Percentiles rank a stretch among this genome's conserved stretches.
phyloP scores from a whole-genome alignment of 1,140 invertebrate species.

The Maniola jurtina region DNA sequence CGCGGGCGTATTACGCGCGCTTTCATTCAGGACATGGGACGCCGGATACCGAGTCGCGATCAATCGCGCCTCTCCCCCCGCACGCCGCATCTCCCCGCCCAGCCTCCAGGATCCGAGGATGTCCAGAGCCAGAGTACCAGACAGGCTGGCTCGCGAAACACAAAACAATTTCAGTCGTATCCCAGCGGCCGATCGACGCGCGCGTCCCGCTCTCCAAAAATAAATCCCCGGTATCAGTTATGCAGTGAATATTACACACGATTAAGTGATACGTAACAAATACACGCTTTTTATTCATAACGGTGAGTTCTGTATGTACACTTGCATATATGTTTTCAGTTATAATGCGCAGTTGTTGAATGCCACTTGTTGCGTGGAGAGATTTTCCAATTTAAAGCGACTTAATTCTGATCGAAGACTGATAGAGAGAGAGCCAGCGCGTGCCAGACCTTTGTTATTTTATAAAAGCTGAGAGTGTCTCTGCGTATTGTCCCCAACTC shows the following conservation, averaged over 20 bases:
- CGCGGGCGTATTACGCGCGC: slow-evolving; percentile 31
- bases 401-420: slow-evolving; percentile 1
- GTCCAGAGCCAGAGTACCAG: slow-evolving; percentile 30
- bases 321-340: not conserved
- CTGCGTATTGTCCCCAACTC: no score
- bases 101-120: slow-evolving; percentile 49
- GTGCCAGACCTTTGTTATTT: not conserved
- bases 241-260: slow-evolving; percentile 45
- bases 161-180: slow-evolving; percentile 45
- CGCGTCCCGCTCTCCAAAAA: slow-evolving; percentile 30
- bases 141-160: slow-evolving; percentile 37
- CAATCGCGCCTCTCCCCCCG: slow-evolving; percentile 53
- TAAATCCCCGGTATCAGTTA: slow-evolving; percentile 46
- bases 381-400: not conserved
- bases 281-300: slow-evolving; percentile 30
- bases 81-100: slow-evolving; percentile 19
- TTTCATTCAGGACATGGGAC: slow-evolving; percentile 66
- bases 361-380: not conserved
- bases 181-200: slow-evolving; percentile 38
- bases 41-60: slow-evolving; percentile 59
- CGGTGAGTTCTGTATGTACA: slow-evolving; percentile 22
- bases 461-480: no score
- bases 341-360: not conserved
- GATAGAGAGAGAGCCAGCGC: not conserved
- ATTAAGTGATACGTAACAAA: slow-evolving; percentile 34